phyloP scores from a whole-genome alignment of 2,888 invertebrate species.

The Willowsia nigromaculata region DNA sequence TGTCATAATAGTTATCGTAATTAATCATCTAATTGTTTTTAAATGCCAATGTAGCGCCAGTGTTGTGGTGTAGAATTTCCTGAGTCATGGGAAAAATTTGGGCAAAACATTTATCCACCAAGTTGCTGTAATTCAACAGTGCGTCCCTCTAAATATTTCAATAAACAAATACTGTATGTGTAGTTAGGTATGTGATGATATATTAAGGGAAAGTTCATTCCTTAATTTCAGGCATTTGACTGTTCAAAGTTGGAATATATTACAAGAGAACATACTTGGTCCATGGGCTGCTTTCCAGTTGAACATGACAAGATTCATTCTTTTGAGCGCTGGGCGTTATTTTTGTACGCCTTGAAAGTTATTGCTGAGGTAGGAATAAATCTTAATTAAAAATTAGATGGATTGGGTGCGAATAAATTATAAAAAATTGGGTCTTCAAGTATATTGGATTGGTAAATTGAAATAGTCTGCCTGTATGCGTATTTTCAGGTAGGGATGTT shows the following conservation, averaged over 20 bases:
- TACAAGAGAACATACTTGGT: conserved; percentile 44
- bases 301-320: conserved; percentile 34
- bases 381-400: background rate
- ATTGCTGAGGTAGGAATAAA: conserved; percentile 49
- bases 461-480: background rate
- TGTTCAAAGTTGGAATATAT: conserved; percentile 1
- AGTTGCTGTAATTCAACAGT: conserved; percentile 67
- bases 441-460: background rate
- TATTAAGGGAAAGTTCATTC: background rate
- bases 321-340: conserved; percentile 46
- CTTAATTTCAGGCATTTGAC: background rate
- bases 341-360: conserved; percentile 53
- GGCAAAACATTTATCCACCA: background rate
- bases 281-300: conserved; percentile 22
- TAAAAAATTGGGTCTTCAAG: background rate
- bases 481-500: conserved; percentile 69
- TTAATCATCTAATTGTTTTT: background rate
- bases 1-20: background rate
- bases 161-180: background rate
- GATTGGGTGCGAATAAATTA: background rate
- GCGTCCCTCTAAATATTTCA: background rate
- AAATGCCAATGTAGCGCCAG: conserved; percentile 47
- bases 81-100: conserved; percentile 44
- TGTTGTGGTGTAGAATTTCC: conserved; percentile 62
- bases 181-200: background rate